A percentile compares a stretch with the other conserved stretches of the same genome.
Conservation (phyloP, 2,113 vertebrate genomes). For the Solea solea region DNA sequence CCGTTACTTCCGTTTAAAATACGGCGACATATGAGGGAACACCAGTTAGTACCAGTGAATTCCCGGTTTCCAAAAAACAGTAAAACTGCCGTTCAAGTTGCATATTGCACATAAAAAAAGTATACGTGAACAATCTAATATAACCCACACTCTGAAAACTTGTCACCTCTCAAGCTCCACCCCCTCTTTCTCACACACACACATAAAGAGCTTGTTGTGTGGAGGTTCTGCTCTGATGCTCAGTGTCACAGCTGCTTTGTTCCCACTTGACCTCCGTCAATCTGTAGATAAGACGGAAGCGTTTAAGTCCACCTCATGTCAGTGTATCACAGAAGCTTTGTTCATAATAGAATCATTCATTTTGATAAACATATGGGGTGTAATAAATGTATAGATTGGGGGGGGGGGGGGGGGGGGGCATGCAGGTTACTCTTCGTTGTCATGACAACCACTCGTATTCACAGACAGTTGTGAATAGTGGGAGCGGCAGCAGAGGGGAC, state of each 20-base stretch:
- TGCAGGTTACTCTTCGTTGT: slow-evolving; percentile 6
- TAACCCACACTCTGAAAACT: not conserved
- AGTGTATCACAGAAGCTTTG: not conserved
- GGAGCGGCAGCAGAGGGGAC: slow-evolving; percentile 36
- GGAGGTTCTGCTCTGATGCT: slow-evolving; percentile 27
- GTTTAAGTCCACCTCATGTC: not conserved
- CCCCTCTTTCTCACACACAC: not conserved
- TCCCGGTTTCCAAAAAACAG: too few species aligned
- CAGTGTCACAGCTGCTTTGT: slow-evolving; percentile 54
- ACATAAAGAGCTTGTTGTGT: slow-evolving; percentile 75
- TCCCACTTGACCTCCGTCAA: slow-evolving; percentile 11
- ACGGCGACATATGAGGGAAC: too few species aligned
- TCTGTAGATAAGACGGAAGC: not conserved
- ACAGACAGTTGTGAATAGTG: slow-evolving; percentile 30
- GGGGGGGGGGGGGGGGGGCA: too few species aligned
- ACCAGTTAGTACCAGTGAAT: too few species aligned
- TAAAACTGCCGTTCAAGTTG: too few species aligned
- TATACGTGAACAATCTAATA: not conserved
- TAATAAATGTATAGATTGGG: too few species aligned
- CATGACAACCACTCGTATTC: slow-evolving; percentile 40
- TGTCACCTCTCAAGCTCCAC: too few species aligned
- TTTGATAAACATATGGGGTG: too few species aligned
- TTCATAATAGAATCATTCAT: not conserved
- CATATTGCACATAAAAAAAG: too few species aligned
- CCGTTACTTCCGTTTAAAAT: too few species aligned